Conservation (phyloP, 2,113 vertebrate species). For the Cardinalis cardinalis region DNA sequence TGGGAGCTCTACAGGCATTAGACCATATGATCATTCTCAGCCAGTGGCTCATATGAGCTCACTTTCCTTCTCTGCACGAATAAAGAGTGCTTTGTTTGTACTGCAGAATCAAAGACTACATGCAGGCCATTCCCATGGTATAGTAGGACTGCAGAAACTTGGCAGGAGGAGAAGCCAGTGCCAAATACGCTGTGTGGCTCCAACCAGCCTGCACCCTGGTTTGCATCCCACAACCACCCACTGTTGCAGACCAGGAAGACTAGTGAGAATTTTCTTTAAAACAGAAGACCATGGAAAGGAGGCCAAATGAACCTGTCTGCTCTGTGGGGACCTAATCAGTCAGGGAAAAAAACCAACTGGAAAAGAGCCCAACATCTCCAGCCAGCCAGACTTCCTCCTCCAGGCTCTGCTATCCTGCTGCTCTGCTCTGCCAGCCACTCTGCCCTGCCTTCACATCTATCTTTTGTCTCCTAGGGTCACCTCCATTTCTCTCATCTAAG, state of each 20-base stretch:
- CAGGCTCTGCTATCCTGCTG: background rate
- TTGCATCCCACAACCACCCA: background rate
- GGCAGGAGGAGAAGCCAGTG: background rate
- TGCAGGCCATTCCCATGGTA: background rate
- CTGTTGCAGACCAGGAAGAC: background rate
- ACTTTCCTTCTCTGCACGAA: background rate
- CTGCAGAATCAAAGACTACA: background rate
- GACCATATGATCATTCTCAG: background rate
- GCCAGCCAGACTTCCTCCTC: background rate
- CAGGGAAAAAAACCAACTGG: no score
- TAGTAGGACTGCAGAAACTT: background rate
- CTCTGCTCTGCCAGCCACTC: background rate
- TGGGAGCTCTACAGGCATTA: background rate
- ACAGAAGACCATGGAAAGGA: background rate
- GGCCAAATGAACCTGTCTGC: background rate
- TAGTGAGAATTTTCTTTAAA: background rate
- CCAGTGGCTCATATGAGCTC: background rate
- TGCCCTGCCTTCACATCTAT: background rate
- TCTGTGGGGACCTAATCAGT: background rate
- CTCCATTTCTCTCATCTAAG: background rate
- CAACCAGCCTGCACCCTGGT: background rate
- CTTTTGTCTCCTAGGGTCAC: background rate
- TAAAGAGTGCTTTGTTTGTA: slow-evolving; percentile 30
- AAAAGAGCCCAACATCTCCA: fast-evolving
- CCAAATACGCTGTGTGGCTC: background rate